A percentile compares a stretch with the other conserved stretches of the same genome.
Evolutionary conservation across 2,888 invertebrate species (phyloP).

Genomic region (Hydrotaea cyrtoneurina): DNA sequence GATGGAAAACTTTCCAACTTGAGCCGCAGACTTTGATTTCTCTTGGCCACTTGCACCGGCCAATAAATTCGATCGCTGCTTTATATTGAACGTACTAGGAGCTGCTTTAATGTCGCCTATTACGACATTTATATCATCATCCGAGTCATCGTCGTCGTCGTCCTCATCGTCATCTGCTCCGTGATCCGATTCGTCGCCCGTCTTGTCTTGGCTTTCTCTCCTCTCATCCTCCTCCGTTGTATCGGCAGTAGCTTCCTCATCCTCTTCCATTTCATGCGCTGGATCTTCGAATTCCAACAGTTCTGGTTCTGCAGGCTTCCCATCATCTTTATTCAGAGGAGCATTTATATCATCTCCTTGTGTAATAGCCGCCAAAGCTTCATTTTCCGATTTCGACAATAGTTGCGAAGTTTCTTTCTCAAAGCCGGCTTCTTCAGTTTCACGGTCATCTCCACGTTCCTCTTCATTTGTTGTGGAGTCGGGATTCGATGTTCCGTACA

Average conservation of each 20-base stretch:
- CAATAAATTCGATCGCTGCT: slow-evolving; percentile 82
- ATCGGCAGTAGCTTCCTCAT: slow-evolving; percentile 75
- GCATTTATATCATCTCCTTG: slow-evolving; percentile 70
- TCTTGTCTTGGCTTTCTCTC: slow-evolving; percentile 70
- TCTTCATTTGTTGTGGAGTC: slow-evolving; percentile 79
- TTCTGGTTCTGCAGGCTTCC: slow-evolving; percentile 67
- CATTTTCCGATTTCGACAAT: slow-evolving; percentile 66
- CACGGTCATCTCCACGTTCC: slow-evolving; percentile 57
- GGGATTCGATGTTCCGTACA: slow-evolving; percentile 89
- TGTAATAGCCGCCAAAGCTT: slow-evolving; percentile 69
- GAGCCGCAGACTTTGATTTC: slow-evolving; percentile 82
- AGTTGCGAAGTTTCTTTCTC: slow-evolving; percentile 65
- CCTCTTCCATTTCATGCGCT: slow-evolving; percentile 79
- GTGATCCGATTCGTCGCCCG: slow-evolving; percentile 83
- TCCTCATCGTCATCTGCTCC: slow-evolving; percentile 86
- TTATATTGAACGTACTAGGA: slow-evolving; percentile 87
- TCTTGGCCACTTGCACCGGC: slow-evolving; percentile 80
- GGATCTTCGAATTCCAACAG: slow-evolving; percentile 78
- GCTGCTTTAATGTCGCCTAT: slow-evolving; percentile 94
- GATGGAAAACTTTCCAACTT: slow-evolving; percentile 89
- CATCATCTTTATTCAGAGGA: slow-evolving; percentile 68
- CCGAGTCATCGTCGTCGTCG: slow-evolving; percentile 82
- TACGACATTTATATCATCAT: slow-evolving; percentile 94
- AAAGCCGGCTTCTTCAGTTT: slow-evolving; percentile 77
- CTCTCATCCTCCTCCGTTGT: slow-evolving; percentile 71